Evolutionary conservation across 2,888 invertebrate genomes (phyloP).

Genomic region (Cheilosia soror): DNA sequence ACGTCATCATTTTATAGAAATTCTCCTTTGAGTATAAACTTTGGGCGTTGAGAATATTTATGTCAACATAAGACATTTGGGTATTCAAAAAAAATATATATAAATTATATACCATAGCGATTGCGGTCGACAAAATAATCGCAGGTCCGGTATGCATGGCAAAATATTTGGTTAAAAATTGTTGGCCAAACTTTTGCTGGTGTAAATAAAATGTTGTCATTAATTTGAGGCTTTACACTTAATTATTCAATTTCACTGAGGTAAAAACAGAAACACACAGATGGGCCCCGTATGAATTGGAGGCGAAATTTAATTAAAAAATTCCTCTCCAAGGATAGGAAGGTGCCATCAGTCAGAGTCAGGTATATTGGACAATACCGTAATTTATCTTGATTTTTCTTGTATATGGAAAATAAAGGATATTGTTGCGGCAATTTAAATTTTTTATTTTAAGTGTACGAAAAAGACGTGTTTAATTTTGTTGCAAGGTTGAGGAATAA

Average conservation of each 20-base stretch:
- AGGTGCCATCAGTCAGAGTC: slow-evolving; percentile 36
- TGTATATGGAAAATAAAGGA: background rate
- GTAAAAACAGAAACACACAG: background rate
- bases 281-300: background rate
- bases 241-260: slow-evolving; percentile 33
- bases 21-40: slow-evolving; percentile 16
- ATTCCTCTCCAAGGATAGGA: background rate
- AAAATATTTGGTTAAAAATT: background rate
- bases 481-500: no score
- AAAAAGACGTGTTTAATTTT: no score
- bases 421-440: background rate
- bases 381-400: slow-evolving; percentile 29
- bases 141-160: background rate
- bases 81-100: slow-evolving; percentile 3
- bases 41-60: slow-evolving; percentile 12
- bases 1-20: slow-evolving; percentile 19
- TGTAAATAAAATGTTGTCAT: slow-evolving; percentile 29
- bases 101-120: background rate
- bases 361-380: slow-evolving; percentile 35
- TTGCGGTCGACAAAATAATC: background rate
- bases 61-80: background rate
- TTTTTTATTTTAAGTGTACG: background rate
- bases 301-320: slow-evolving; percentile 43
- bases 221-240: slow-evolving; percentile 47
- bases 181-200: slow-evolving; percentile 15